Base-by-base conservation (phyloP, 2,888 invertebrate genomes). In the Cantharis lateralis region DNA sequence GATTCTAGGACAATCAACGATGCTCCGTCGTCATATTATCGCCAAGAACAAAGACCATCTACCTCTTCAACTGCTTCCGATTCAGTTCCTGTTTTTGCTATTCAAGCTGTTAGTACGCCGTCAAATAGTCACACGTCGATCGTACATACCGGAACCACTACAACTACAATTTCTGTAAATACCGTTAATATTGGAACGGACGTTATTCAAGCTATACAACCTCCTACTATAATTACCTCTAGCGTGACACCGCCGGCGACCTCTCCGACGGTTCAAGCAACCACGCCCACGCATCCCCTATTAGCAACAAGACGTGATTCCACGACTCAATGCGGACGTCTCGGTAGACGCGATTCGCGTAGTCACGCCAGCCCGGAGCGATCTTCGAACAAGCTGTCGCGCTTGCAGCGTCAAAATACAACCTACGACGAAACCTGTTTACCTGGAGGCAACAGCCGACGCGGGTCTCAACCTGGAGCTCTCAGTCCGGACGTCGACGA, bases 341-440 rank as follows among this genome's bases (percentile, higher is more conserved):
- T 90, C 9, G 92, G 92, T 71, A 89, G 94, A 64, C 88, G 93
- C 77, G 94, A 94, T 84, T 93, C 93, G 1, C 89, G 93, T 79
- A 89, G 90, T 9, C 90, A 91, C 71, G 92, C 92, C 0, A 93
- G 93, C 84, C 93, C 93, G 0, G 93, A 93, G 82, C 88, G 93
- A n/a, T 89, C 92, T 64, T 76, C 83, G 13, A 83, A 80, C 66
- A 86, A 86, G 75, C 82, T 86, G 32, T 87, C 86, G 0, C 87
- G 90, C 13, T 89, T 96, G 70, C 95, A 95, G 85, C 91, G 97
- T 32, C 97, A 97, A 88, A 95, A 95, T 15, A 96, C 96, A 7
- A 95, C 96, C 61, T 96, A 95, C 85, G 97, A 97, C 88, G 96
- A 97, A 87, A 94, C 94, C 62, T 92, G 91, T 82, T 91, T 95